Evolutionary conservation across 2,888 invertebrate genomes (phyloP).

Genomic region (Philaethria dido): DNA sequence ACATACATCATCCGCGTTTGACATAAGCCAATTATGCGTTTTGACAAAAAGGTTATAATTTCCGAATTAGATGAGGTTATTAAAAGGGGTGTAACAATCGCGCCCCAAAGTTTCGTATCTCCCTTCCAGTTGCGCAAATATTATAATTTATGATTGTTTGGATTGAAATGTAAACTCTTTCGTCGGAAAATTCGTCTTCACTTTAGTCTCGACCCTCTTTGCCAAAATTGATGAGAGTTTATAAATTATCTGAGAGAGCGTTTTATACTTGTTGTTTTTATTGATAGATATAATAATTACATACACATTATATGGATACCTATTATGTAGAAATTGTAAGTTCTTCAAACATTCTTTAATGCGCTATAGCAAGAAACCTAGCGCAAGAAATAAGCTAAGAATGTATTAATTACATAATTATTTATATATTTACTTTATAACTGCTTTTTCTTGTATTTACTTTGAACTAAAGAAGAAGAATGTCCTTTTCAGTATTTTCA

Average conservation of each 20-base stretch:
- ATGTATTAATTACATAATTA: no score
- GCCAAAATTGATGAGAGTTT: slow-evolving; percentile 23
- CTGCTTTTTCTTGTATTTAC: no score
- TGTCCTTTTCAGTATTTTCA: no score
- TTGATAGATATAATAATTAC: neutral
- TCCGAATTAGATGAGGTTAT: slow-evolving; percentile 37
- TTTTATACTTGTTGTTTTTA: neutral
- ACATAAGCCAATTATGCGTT: slow-evolving; percentile 26
- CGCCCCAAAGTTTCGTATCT: slow-evolving; percentile 16
- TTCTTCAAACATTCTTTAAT: no score
- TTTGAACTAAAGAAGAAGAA: no score
- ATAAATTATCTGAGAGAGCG: slow-evolving; percentile 1
- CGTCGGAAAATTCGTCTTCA: slow-evolving; percentile 22
- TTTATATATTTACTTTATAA: no score
- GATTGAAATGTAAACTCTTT: slow-evolving; percentile 30
- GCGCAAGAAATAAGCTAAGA: no score
- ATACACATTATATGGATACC: neutral
- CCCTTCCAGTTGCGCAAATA: slow-evolving; percentile 25
- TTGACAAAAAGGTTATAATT: slow-evolving; percentile 34
- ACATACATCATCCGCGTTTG: slow-evolving; percentile 27
- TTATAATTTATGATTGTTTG: slow-evolving; percentile 32
- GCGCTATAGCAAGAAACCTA: no score
- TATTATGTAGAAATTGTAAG: no score
- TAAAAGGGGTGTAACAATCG: slow-evolving; percentile 32
- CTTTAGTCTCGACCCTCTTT: slow-evolving; percentile 15